Conservation (phyloP, 2,888 invertebrate genomes). For the Heliothis peltigera region DNA sequence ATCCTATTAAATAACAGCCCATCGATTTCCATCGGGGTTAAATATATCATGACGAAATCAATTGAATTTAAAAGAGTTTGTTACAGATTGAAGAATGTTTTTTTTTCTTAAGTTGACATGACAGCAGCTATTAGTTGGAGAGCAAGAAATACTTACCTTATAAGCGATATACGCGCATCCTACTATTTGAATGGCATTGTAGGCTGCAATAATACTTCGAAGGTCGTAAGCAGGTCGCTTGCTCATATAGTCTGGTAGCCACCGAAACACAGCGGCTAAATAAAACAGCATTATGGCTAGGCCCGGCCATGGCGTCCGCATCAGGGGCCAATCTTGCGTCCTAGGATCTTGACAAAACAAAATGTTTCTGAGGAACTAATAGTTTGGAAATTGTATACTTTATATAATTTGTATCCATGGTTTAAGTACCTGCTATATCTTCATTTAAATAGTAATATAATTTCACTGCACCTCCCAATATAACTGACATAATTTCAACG, state of each 20-base stretch:
- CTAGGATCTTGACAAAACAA: constrained; percentile 88
- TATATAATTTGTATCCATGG: not conserved
- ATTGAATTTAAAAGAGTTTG: too few relatives aligned
- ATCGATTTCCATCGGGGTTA: too few relatives aligned
- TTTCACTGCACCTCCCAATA: constrained; percentile 75
- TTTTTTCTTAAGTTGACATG: too few relatives aligned
- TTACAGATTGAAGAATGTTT: too few relatives aligned
- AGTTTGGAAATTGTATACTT: not conserved
- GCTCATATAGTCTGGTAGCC: constrained; percentile 93
- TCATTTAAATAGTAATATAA: constrained; percentile 83
- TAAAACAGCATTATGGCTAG: constrained; percentile 90
- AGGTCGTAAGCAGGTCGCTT: constrained; percentile 91
- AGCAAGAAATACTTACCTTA: constrained; percentile 83
- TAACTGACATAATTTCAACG: constrained; percentile 74
- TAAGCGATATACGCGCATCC: constrained; percentile 90
- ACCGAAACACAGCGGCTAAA: constrained; percentile 91
- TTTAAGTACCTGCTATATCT: constrained; percentile 78
- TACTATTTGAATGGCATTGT: constrained; percentile 92
- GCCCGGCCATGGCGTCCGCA: constrained; percentile 92
- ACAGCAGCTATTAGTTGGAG: too few relatives aligned
- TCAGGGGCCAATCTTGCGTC: constrained; percentile 92
- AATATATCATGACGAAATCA: too few relatives aligned
- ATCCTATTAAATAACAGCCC: too few relatives aligned
- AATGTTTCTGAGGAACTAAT: not conserved
- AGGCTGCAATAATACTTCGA: constrained; percentile 90